A percentile compares a stretch with the other conserved stretches of the same genome.
Conservation (phyloP, 2,888 invertebrate genomes). For the Fabriciana adippe region DNA sequence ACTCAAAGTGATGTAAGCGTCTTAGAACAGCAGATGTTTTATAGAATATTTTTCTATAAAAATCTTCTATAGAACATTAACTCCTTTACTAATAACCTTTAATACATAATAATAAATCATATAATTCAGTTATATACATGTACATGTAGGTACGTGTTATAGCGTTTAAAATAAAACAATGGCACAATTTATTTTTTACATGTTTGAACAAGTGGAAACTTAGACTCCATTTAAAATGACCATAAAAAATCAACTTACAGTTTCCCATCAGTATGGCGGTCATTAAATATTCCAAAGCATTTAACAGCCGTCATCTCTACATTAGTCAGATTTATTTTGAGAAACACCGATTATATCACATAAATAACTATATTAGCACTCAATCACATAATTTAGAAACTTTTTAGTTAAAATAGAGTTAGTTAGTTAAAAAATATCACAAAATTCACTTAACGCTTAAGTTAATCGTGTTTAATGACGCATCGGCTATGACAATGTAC, state of each 20-base stretch:
- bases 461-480: not conserved
- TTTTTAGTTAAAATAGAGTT: not conserved
- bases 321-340: conserved; percentile 62
- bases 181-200: conserved; percentile 4
- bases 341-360: conserved; percentile 38
- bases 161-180: not conserved
- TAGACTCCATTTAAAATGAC: conserved; percentile 4
- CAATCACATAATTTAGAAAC: not conserved
- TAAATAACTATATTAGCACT: not conserved
- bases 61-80: not conserved
- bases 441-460: conserved; percentile 7
- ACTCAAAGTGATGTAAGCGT: conserved; percentile 1
- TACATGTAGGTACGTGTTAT: not conserved
- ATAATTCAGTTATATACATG: not conserved
- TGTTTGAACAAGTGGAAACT: conserved; percentile 29
- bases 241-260: conserved; percentile 59
- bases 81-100: not conserved
- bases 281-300: conserved; percentile 63
- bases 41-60: not conserved
- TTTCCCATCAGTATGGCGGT: conserved; percentile 73
- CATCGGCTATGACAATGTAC: conserved; percentile 41
- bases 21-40: conserved; percentile 1
- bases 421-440: too few species aligned
- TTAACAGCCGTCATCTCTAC: conserved; percentile 64
- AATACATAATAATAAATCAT: not conserved